Evolutionary conservation across 2,113 vertebrate genomes (phyloP).

Genomic region (Sylvietta virens): DNA sequence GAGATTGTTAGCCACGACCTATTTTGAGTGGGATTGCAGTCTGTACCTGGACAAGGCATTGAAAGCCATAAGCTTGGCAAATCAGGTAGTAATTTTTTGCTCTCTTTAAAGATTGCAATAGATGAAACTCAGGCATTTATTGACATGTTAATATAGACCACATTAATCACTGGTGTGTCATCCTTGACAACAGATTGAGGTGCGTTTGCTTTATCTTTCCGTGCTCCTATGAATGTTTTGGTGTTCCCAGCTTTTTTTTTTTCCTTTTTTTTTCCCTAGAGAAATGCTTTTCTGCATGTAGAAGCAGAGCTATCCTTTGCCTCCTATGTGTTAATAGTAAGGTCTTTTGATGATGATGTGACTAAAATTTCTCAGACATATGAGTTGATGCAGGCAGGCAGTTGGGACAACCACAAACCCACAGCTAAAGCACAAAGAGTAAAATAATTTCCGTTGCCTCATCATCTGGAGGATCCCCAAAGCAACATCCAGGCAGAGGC

Average conservation of each 20-base stretch:
- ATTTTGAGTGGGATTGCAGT: constrained; percentile 81
- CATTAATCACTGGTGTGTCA: neutral
- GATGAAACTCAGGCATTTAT: neutral
- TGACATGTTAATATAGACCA: neutral
- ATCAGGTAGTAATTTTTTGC: constrained; percentile 73
- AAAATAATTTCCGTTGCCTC: neutral
- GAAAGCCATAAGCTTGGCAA: constrained; percentile 79
- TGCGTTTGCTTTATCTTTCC: neutral
- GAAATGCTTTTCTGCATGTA: neutral
- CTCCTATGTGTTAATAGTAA: neutral
- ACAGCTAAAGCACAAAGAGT: neutral
- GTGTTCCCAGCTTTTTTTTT: neutral
- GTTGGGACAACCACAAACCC: neutral
- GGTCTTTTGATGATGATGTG: neutral
- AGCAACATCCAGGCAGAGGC: neutral
- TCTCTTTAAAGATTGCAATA: neutral
- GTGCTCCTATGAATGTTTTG: neutral
- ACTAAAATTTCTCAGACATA: neutral
- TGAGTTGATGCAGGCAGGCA: neutral
- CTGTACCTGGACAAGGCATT: constrained; percentile 81
- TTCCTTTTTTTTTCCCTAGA: neutral
- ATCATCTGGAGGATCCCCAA: neutral
- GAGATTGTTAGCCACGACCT: constrained; percentile 83
- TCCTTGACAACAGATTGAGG: neutral
- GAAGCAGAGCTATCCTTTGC: neutral